phyloP scores from a whole-genome alignment of 2,888 invertebrate genomes.

The Piscicola geometra region DNA sequence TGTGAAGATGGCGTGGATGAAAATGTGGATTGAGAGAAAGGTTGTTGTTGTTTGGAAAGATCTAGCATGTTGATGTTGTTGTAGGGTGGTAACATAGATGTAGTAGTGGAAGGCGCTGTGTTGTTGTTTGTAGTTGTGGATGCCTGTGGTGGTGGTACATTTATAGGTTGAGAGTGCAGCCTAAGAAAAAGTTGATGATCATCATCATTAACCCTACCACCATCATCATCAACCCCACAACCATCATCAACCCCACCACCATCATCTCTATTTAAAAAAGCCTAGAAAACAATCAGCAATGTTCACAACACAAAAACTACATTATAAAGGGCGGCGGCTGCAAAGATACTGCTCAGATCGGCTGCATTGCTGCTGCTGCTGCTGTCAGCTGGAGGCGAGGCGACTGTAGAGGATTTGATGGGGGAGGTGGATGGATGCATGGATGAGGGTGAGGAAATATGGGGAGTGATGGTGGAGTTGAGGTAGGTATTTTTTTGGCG shows the following conservation, averaged over 20 bases:
- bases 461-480: not conserved
- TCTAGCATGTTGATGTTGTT: not conserved
- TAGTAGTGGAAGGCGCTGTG: not conserved
- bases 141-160: not conserved
- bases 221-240: too few species aligned
- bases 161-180: not conserved
- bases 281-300: not conserved
- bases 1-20: not conserved
- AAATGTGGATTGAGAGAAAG: not conserved
- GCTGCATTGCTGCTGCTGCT: not conserved
- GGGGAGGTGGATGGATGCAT: conserved; percentile 45
- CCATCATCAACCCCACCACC: too few species aligned
- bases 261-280: too few species aligned
- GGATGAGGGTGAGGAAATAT: not conserved
- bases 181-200: not conserved
- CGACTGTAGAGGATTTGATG: conserved; percentile 45
- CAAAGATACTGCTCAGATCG: conserved; percentile 2
- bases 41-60: not conserved
- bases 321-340: not conserved
- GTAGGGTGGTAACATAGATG: not conserved
- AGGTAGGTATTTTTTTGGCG: too few species aligned
- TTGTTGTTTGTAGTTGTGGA: conserved; percentile 12
- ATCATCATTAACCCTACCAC: too few species aligned
- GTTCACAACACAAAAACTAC: not conserved
- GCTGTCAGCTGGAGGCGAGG: not conserved